Conservation (phyloP, 2,888 invertebrate genomes). For the Hypomecis atomaria region DNA sequence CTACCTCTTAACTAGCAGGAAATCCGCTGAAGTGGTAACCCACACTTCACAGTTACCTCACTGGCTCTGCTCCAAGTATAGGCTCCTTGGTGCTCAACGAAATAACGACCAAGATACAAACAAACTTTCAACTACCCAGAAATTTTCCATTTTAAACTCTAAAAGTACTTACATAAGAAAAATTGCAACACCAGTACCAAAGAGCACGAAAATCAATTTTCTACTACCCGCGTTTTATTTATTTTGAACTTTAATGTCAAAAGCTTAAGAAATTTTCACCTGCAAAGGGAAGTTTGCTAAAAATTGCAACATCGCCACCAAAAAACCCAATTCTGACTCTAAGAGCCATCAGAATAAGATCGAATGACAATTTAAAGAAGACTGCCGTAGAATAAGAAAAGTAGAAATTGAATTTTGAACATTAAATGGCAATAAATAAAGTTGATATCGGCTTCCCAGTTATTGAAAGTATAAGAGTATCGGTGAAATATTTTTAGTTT, state of each 20-base stretch:
- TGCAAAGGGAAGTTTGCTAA: slow-evolving; percentile 15
- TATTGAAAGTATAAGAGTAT: slow-evolving; percentile 25
- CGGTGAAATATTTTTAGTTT: slow-evolving; percentile 30
- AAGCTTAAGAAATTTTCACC: background rate
- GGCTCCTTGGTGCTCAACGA: slow-evolving; percentile 57
- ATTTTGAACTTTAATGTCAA: slow-evolving; percentile 17
- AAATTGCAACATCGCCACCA: slow-evolving; percentile 13
- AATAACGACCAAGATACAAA: slow-evolving; percentile 60
- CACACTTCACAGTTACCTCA: slow-evolving; percentile 27
- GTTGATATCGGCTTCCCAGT: slow-evolving; percentile 36
- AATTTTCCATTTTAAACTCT: slow-evolving; percentile 13
- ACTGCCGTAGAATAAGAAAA: slow-evolving; percentile 6
- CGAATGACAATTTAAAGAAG: slow-evolving; percentile 21
- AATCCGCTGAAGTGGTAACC: slow-evolving; percentile 39
- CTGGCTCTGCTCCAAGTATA: slow-evolving; percentile 28
- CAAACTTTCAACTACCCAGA: slow-evolving; percentile 3
- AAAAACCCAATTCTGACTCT: slow-evolving; percentile 37
- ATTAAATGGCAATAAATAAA: slow-evolving; percentile 42
- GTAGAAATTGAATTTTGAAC: slow-evolving; percentile 28
- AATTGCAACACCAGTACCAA: slow-evolving; percentile 16
- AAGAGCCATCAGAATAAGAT: slow-evolving; percentile 38
- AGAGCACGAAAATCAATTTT: slow-evolving; percentile 14
- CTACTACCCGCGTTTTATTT: background rate
- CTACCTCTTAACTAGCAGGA: slow-evolving; percentile 22
- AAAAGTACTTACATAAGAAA: slow-evolving; percentile 1